phyloP scores from a whole-genome alignment of 2,888 invertebrate species.

The Lissonota sp. region DNA sequence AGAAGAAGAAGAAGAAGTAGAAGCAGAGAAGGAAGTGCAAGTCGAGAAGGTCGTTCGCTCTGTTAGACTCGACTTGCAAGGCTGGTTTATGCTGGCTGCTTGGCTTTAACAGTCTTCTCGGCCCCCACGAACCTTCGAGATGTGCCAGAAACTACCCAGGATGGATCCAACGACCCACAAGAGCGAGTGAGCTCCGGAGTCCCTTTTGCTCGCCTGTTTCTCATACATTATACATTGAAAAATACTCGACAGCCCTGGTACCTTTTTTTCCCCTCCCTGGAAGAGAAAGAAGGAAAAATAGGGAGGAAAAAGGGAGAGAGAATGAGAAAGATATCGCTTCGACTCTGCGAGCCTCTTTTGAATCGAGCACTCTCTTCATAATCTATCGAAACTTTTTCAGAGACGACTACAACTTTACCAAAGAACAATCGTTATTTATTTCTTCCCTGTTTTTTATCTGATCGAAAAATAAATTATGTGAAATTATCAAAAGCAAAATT shows the following conservation, averaged over 20 bases:
- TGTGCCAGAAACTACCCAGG: slow-evolving; percentile 12
- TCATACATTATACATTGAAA: slow-evolving; percentile 80
- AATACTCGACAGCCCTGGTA: slow-evolving; percentile 72
- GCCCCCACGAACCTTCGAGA: slow-evolving; percentile 22
- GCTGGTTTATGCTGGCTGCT: slow-evolving; percentile 45
- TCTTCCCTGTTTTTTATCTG: no score
- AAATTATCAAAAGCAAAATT: no score
- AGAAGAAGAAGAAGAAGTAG: slow-evolving; percentile 17
- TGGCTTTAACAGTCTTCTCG: slow-evolving; percentile 24
- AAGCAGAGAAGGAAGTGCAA: slow-evolving; percentile 19
- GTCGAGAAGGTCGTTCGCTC: slow-evolving; percentile 44
- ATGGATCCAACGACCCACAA: slow-evolving; percentile 32
- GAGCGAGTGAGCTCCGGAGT: slow-evolving; percentile 32
- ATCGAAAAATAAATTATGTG: no score
- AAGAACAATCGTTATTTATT: no score
- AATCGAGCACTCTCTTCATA: not conserved
- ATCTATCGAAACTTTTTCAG: no score
- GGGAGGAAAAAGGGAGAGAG: slow-evolving; percentile 7
- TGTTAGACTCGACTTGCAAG: slow-evolving; percentile 10
- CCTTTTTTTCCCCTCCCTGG: slow-evolving; percentile 69
- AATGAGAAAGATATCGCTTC: slow-evolving; percentile 22
- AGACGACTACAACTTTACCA: no score
- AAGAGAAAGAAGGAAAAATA: slow-evolving; percentile 30
- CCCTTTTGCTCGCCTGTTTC: slow-evolving; percentile 43
- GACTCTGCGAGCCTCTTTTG: slow-evolving; percentile 34